A percentile compares a stretch with the other conserved stretches of the same genome.
phyloP scores from a whole-genome alignment of 1,140 invertebrate species.

The Drosophila takahashii region DNA sequence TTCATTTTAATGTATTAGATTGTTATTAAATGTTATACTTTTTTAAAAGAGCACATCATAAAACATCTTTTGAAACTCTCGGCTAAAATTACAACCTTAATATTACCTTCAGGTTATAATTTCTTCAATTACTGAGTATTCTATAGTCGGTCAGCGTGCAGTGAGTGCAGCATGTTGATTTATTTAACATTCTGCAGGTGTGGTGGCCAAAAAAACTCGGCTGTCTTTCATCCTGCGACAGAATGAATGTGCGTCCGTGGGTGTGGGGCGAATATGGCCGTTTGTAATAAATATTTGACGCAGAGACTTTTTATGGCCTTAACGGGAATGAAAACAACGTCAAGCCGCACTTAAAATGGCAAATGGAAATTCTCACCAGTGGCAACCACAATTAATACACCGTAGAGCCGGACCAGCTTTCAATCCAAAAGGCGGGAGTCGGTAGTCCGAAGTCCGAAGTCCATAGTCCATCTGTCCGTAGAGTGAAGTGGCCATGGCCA shows the following conservation, averaged over 20 bases:
- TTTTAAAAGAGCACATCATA: too few relatives aligned
- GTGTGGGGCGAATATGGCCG: conserved; percentile 35
- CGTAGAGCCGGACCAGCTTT: conserved; percentile 24
- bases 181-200: conserved; percentile 47
- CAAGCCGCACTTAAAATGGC: conserved; percentile 82
- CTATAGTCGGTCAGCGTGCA: background rate
- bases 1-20: too few relatives aligned
- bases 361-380: conserved; percentile 79
- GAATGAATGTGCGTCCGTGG: conserved; percentile 7
- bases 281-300: conserved; percentile 80
- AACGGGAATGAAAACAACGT: conserved; percentile 68
- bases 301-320: conserved; percentile 68
- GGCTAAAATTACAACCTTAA: background rate
- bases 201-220: conserved; percentile 14
- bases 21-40: too few relatives aligned
- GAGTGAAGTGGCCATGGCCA: conserved; percentile 19
- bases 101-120: too few relatives aligned
- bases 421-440: background rate
- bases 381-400: conserved; percentile 82
- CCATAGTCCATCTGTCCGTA: conserved; percentile 17
- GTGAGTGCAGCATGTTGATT: conserved; percentile 19
- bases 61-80: too few relatives aligned
- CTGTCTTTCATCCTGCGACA: conserved; percentile 18
- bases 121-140: background rate
- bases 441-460: background rate